A percentile compares a stretch with the other conserved stretches of the same genome.
phyloP scores from a whole-genome alignment of 2,888 invertebrate genomes.

The Amphimallon solstitiale region DNA sequence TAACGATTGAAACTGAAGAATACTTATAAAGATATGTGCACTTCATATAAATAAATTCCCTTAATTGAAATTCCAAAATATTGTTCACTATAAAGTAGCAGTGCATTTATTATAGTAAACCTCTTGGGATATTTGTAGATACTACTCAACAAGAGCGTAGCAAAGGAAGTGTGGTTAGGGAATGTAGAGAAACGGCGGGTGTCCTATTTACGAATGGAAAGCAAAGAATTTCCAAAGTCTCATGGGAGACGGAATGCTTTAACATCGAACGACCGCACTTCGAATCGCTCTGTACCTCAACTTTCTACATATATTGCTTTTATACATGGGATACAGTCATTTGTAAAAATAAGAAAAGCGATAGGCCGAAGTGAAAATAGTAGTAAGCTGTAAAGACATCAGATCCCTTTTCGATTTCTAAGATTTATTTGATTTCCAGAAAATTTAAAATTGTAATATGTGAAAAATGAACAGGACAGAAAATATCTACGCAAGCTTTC shows the following conservation, averaged over 20 bases:
- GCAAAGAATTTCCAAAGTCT: constrained; percentile 26
- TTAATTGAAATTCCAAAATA: constrained; percentile 43
- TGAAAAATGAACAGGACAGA: too few relatives aligned
- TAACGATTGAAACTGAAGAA: too few relatives aligned
- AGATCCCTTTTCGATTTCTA: constrained; percentile 10
- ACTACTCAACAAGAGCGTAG: background rate
- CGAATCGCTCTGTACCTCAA: constrained; percentile 24
- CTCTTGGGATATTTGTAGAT: constrained; percentile 37
- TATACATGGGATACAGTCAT: background rate
- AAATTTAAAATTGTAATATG: background rate
- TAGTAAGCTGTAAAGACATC: background rate
- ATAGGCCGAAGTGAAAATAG: constrained; percentile 4
- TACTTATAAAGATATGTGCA: too few relatives aligned
- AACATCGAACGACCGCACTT: constrained; percentile 20
- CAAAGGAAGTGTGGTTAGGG: background rate
- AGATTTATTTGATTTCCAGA: constrained; percentile 4
- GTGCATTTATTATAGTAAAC: constrained; percentile 49
- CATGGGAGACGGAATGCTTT: constrained; percentile 24
- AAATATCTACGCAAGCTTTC: too few relatives aligned
- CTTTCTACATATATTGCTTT: constrained; percentile 5
- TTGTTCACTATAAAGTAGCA: constrained; percentile 45
- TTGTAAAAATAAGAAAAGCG: constrained; percentile 2
- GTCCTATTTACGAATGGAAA: constrained; percentile 18
- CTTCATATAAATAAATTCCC: too few relatives aligned
- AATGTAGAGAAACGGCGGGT: background rate